Conservation (phyloP, 64 coral and sea anemone genomes). For the Cladopsammia gracilis region DNA sequence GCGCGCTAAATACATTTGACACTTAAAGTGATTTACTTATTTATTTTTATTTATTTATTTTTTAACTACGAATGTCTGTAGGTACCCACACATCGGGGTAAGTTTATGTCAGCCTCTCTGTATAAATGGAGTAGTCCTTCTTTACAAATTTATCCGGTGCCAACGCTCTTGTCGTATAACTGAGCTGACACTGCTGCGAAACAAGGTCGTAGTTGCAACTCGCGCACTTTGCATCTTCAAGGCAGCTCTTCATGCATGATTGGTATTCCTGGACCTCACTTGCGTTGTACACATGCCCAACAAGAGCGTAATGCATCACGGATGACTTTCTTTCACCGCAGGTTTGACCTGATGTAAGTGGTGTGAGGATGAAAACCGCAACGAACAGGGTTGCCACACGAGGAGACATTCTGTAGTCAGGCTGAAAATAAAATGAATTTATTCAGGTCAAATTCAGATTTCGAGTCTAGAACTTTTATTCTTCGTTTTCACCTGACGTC, state of each 20-base stretch:
- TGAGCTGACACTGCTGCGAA: neutral
- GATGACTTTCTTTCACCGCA: constrained; percentile 1
- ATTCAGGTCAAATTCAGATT: too few relatives aligned
- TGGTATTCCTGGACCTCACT: neutral
- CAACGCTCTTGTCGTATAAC: neutral
- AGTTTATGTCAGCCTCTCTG: neutral
- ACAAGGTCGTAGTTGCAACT: constrained; percentile 7
- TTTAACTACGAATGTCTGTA: too few relatives aligned
- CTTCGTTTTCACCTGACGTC: too few relatives aligned
- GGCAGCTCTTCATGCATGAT: neutral
- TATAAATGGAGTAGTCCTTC: constrained; percentile 14
- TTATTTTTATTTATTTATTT: too few relatives aligned
- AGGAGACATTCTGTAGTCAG: too few relatives aligned
- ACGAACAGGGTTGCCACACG: neutral
- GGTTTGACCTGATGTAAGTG: neutral
- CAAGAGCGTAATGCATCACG: constrained; percentile 1
- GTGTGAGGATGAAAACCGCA: too few relatives aligned
- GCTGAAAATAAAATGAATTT: neutral
- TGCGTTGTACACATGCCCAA: neutral
- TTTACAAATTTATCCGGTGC: neutral
- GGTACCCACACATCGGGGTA: too few relatives aligned
- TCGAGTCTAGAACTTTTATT: too few relatives aligned
- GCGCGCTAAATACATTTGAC: too few relatives aligned
- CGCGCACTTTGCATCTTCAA: neutral
- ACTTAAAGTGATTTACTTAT: too few relatives aligned